Evolutionary conservation across 2,888 invertebrate genomes (phyloP).

Genomic region (Notocelia uddmanniana): DNA sequence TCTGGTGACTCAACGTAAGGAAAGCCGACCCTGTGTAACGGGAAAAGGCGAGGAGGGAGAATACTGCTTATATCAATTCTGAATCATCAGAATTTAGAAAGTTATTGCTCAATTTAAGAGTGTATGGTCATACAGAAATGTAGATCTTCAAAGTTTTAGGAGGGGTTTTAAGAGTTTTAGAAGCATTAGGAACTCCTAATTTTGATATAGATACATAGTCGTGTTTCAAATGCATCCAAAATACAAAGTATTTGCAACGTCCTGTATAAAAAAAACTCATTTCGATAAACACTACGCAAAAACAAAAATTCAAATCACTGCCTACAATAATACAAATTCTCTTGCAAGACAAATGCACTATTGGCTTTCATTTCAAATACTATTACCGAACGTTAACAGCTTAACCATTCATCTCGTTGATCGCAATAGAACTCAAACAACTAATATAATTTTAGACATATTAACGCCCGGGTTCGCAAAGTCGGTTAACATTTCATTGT

Average conservation of each 20-base stretch:
- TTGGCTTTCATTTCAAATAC: slow-evolving; percentile 5
- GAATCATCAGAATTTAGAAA: too few relatives aligned
- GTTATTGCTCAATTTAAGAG: too few relatives aligned
- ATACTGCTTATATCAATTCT: too few relatives aligned
- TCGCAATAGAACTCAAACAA: not conserved
- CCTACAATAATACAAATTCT: not conserved
- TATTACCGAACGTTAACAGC: slow-evolving; percentile 11
- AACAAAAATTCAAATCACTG: not conserved
- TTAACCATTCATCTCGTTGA: not conserved
- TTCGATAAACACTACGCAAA: not conserved
- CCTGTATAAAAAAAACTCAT: too few relatives aligned
- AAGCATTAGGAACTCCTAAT: not conserved
- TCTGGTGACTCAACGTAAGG: too few relatives aligned
- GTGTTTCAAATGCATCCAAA: not conserved
- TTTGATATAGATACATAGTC: not conserved
- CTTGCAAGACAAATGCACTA: slow-evolving; percentile 5
- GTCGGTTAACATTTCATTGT: slow-evolving; percentile 28
- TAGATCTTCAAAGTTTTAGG: too few relatives aligned
- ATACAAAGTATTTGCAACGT: not conserved
- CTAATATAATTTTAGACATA: slow-evolving; percentile 12
- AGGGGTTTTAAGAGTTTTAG: too few relatives aligned
- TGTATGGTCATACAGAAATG: too few relatives aligned
- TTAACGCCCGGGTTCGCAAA: slow-evolving; percentile 8
- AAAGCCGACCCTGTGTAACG: too few relatives aligned
- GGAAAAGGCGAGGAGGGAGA: too few relatives aligned